Percentiles rank a stretch among this genome's conserved stretches.
phyloP scores from a whole-genome alignment of 1,140 invertebrate species.

The Parasteatoda tepidariorum region DNA sequence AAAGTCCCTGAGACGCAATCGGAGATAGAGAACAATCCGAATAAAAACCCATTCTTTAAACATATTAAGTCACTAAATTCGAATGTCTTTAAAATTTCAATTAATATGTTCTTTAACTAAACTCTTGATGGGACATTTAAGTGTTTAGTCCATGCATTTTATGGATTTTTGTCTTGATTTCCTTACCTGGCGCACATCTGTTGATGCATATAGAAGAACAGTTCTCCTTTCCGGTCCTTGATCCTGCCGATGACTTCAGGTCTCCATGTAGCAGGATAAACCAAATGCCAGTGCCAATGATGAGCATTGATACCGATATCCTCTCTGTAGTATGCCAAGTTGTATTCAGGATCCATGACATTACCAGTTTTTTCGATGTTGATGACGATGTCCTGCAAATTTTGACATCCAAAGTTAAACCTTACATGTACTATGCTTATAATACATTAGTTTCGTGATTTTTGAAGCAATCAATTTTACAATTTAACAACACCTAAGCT shows the following conservation, averaged over 20 bases:
- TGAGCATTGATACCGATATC: constrained; percentile 78
- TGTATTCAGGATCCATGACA: constrained; percentile 67
- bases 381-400: constrained; percentile 33
- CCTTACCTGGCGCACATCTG: constrained; percentile 74
- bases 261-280: constrained; percentile 71
- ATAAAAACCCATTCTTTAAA: too few relatives aligned
- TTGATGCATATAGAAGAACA: constrained; percentile 82
- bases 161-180: background rate
- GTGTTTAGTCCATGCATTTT: background rate
- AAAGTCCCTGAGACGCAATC: too few relatives aligned
- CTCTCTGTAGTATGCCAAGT: constrained; percentile 77
- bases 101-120: too few relatives aligned
- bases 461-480: too few relatives aligned
- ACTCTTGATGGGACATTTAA: too few relatives aligned
- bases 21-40: too few relatives aligned
- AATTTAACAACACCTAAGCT: too few relatives aligned
- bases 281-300: constrained; percentile 73
- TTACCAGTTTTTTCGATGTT: constrained; percentile 47
- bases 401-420: too few relatives aligned
- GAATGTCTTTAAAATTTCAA: too few relatives aligned
- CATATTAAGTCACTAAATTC: too few relatives aligned
- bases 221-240: constrained; percentile 78
- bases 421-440: too few relatives aligned
- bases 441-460: too few relatives aligned
- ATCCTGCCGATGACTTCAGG: constrained; percentile 66